Evolutionary conservation across 2,888 invertebrate genomes (phyloP), one percentile per base, ranked within the genome.

Genomic region (Lasioglossum leucozonium): DNA sequence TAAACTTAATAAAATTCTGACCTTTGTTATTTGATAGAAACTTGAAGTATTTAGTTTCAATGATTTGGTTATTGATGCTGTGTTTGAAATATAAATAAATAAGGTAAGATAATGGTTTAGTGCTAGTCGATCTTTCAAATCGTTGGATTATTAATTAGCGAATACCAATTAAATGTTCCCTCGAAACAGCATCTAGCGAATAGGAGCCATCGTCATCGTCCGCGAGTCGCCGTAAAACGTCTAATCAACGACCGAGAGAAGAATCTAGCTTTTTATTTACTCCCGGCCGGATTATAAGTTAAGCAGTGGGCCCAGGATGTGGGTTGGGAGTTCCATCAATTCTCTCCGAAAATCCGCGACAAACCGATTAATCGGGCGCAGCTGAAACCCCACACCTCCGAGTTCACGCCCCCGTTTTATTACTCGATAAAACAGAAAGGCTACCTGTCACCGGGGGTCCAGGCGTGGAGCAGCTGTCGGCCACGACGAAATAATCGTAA

Each of bases 401-500:
- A 44, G 47, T 72, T 58, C 37, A 44, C 55, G 34, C 55, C 72
- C 37, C 71, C 72, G 26, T 82, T 88, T 84, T 77, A 86, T 82
- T 79, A 55, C 72, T 44, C 84, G 82, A 90, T 79, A 86, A 87
- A 86, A 84, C 80, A 83, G 75, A 75, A 72, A 67, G 69, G 72
- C 72, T 67, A 84, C 82, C 77, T 80, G 76, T 76, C 73, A 62
- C 40, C 65, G 58, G 77, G 34, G 37, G 58, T 26, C 69, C 67
- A 58, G 81, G 79, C 77, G 88, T 84, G 92, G 84, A 91, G 92
- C 94, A 93, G 93, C 94, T 93, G 94, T 89, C 91, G 89, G 69
- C 85, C 88, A 91, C 92, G 93, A 90, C 89, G 91, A 93, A 93
- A 94, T 94, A 94, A 94, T 95, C 94, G 94, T 93, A 94, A 94